Conservation (phyloP, 2,113 vertebrate species). For the Istiophorus platypterus region DNA sequence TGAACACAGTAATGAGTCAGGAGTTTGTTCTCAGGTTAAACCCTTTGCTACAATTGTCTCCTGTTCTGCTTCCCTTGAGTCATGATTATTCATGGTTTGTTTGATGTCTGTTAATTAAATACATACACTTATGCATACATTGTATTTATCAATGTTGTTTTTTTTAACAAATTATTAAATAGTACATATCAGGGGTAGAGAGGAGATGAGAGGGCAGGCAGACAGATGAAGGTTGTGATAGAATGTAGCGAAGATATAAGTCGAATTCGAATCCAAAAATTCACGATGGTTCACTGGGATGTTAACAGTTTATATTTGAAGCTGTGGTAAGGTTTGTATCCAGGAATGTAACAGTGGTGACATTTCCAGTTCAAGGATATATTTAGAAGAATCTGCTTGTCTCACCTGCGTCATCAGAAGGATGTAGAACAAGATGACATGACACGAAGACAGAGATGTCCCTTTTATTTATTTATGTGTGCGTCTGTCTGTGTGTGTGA, state of each 20-base stretch:
- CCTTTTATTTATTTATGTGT: conserved; percentile 44
- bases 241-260: not conserved
- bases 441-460: conserved; percentile 61
- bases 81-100: conserved; percentile 11
- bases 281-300: not conserved
- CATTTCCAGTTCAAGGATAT: conserved; percentile 65
- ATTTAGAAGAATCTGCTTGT: conserved; percentile 54
- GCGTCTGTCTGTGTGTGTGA: conserved; percentile 21
- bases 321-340: conserved; percentile 25
- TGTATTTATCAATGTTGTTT: not conserved
- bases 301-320: conserved; percentile 18
- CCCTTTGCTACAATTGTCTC: not conserved
- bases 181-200: not conserved
- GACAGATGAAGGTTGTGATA: not conserved
- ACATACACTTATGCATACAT: not conserved
- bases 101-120: conserved; percentile 5
- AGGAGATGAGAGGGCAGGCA: not conserved
- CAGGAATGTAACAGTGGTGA: conserved; percentile 54
- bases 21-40: not conserved
- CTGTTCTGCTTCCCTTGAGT: conserved; percentile 11
- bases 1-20: not conserved
- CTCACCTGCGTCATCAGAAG: conserved; percentile 61
- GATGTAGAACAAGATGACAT: conserved; percentile 69
- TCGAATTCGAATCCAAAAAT: not conserved
- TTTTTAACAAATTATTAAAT: not conserved